These are phyloP conservation scores for Pangasius krempfi DNA, from an alignment of 2,797 vertebrate species.

Conservation along the genomic window DNA sequence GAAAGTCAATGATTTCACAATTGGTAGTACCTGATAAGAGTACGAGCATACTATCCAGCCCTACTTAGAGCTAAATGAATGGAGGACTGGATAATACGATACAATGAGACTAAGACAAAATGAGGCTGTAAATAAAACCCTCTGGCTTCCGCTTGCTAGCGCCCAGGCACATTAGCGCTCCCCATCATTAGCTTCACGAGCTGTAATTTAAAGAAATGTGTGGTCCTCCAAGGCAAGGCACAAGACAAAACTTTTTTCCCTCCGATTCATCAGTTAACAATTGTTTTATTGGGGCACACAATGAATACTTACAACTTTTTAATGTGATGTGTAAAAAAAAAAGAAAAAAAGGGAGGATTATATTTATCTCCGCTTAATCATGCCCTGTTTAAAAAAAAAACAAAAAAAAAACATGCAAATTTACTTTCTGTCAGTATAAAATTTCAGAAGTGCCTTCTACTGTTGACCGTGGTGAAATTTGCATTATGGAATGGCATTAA, in stretches of 20 bases:
- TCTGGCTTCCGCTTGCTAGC: constrained; percentile 30
- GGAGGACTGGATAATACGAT: constrained; percentile 37
- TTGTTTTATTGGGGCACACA: constrained; percentile 31
- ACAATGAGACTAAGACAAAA: constrained; percentile 44
- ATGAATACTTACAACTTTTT: constrained; percentile 49
- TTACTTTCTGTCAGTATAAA: no score
- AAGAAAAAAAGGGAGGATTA: background rate
- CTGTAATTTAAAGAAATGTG: constrained; percentile 53
- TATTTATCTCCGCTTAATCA: background rate
- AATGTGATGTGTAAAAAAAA: constrained; percentile 35
- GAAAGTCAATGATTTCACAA: background rate
- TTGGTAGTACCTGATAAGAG: constrained; percentile 13
- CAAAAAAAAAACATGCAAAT: no score
- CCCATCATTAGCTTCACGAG: constrained; percentile 47
- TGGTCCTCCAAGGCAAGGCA: constrained; percentile 28
- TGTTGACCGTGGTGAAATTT: no score
- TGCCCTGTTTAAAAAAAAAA: no score
- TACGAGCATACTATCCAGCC: background rate
- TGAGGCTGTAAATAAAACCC: constrained; percentile 33
- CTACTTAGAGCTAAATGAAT: constrained; percentile 33
- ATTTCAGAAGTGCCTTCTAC: no score
- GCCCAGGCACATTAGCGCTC: constrained; percentile 44
- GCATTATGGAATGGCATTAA: no score
- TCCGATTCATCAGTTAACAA: constrained; percentile 49
- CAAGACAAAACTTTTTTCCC: constrained; percentile 46